A percentile compares a stretch with the other conserved stretches of the same genome.
Evolutionary conservation across 2,113 vertebrate species (phyloP).

Genomic region (Dendropsophus ebraccatus): DNA sequence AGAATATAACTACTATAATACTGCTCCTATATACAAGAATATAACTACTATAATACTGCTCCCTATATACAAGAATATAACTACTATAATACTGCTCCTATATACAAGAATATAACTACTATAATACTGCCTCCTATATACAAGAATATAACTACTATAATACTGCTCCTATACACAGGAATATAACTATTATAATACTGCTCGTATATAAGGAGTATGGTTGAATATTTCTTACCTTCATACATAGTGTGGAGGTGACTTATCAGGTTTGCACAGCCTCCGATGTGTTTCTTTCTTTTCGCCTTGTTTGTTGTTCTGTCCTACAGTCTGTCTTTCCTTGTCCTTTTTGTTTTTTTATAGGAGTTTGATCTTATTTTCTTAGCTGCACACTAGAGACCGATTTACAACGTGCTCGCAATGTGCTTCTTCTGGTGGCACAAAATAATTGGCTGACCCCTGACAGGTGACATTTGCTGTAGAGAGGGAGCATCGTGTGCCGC

Average conservation of each 20-base stretch:
- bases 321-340: background rate
- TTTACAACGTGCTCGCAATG: conserved; percentile 17
- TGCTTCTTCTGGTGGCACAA: conserved; percentile 42
- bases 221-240: background rate
- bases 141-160: background rate
- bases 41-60: background rate
- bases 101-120: conserved; percentile 4
- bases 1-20: conserved; percentile 5
- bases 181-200: background rate
- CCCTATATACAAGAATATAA: conserved; percentile 8
- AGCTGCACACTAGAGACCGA: background rate
- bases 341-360: background rate
- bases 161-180: background rate
- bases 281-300: background rate
- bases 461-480: conserved; percentile 47
- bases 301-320: background rate
- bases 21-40: background rate
- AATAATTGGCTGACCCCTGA: conserved; percentile 53
- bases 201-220: background rate
- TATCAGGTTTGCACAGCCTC: background rate
- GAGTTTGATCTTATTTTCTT: conserved; percentile 7
- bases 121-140: no score
- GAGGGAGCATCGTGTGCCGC: background rate
- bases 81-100: conserved; percentile 1
- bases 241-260: background rate